phyloP scores from a whole-genome alignment of 2,797 vertebrate genomes.

The Luscinia luscinia region DNA sequence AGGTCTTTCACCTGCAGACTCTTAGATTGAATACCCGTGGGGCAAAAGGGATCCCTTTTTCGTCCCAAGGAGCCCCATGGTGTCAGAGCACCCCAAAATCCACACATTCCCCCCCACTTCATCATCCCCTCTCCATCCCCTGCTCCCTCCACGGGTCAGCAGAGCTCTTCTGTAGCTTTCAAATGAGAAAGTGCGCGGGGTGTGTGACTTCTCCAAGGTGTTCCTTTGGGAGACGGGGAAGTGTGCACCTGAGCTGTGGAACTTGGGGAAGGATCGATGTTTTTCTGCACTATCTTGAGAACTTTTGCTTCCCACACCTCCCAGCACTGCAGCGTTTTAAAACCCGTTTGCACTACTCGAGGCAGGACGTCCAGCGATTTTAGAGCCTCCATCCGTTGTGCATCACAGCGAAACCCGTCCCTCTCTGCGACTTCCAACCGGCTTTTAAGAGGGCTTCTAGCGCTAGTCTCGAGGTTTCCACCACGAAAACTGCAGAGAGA shows the following conservation, averaged over 20 bases:
- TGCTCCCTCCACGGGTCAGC: accelerated
- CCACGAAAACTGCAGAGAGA: not conserved
- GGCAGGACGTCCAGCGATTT: accelerated
- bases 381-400: accelerated
- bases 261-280: not conserved
- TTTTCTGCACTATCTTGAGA: not conserved
- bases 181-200: not conserved
- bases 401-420: accelerated
- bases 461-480: not conserved
- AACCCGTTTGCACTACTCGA: not conserved
- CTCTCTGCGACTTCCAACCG: accelerated
- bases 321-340: not conserved
- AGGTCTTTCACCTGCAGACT: not conserved
- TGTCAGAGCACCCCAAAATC: not conserved
- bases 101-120: not conserved
- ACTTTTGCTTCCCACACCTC: not conserved
- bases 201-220: not conserved
- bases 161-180: not conserved
- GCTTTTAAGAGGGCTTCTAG: not conserved
- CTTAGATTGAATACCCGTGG: accelerated
- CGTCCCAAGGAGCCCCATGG: not conserved
- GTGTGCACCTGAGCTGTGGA: accelerated
- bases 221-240: not conserved
- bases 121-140: not conserved
- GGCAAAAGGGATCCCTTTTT: not conserved